Evolutionary conservation across 2,113 vertebrate species (phyloP), one percentile per base, ranked within the genome.

Genomic region (Cichladusa arquata): DNA sequence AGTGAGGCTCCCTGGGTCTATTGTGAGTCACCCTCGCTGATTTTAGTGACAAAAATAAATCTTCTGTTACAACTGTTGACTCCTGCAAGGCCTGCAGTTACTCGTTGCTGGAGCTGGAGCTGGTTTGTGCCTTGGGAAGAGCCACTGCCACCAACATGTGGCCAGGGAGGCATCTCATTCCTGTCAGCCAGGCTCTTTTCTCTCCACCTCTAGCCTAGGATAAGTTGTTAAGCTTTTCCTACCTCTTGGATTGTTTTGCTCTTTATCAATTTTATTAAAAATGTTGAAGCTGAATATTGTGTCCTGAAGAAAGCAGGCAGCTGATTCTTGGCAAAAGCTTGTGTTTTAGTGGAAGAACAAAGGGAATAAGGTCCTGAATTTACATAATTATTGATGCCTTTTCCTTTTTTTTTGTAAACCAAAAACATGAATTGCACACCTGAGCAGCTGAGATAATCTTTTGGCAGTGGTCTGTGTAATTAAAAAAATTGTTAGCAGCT

Each of bases 21-120:
- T 48, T 64, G 56, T 95, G 96, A 95, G 86, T 97, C 94, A 96
- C 66, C 45, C 65, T 53, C 6, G 25, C 73, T 71, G 73, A 45
- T 92, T 92, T 53, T 23, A 34, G 61, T 47, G 61, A 76, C 84
- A 92, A 60, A 74, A 86, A 88, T 61, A 88, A 88, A 42, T 70
- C 77, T 82, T 66, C 40, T 66, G 29, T 67, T 70, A 51, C 86
- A 76, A 58, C 65, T 42, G 64, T 78, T 84, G 91, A 44, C 73
- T 92, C 36, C 40, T 86, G 86, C 47, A n/a, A 72, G 40, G 79
- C 36, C 74, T 2, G 9, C 29, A 26, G 54, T 81, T 81, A 33
- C 44, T 86, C 62, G 19, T 3, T 0, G 8, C 0, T 1, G 45
- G 57, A 79, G 29, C 33, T 11, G 62, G 70, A 67, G 79, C 67